Percentiles rank a stretch among this genome's conserved stretches.
Evolutionary conservation across 2,797 vertebrate genomes (phyloP).

Genomic region (Oceanodroma leucorhoa): DNA sequence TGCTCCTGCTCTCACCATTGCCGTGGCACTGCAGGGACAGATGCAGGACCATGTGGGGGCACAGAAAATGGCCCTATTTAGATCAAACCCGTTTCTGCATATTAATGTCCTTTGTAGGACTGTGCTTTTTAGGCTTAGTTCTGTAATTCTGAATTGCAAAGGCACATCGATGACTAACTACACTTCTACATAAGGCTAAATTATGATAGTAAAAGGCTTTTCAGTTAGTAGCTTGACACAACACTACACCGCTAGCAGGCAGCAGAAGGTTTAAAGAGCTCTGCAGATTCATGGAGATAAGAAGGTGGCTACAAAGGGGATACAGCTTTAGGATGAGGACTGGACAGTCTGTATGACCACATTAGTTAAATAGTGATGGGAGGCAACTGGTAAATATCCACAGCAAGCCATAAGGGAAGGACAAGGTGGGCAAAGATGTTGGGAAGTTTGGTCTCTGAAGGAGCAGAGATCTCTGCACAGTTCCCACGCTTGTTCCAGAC

Average conservation of each 20-base stretch:
- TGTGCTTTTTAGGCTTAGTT: neutral
- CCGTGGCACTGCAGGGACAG: neutral
- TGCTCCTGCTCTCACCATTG: neutral
- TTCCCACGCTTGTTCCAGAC: neutral
- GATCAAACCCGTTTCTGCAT: neutral
- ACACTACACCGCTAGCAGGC: neutral
- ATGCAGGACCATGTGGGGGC: neutral
- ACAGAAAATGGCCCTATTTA: neutral
- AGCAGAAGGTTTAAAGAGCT: conserved; percentile 6
- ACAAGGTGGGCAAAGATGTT: neutral
- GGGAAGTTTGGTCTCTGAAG: neutral
- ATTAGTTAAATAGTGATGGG: neutral
- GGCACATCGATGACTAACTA: neutral
- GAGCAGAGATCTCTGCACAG: neutral
- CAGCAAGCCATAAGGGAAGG: neutral
- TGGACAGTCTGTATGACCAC: neutral
- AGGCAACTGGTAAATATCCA: neutral
- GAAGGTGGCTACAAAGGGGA: neutral
- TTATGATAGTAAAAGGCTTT: neutral
- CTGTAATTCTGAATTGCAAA: neutral
- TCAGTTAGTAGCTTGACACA: neutral
- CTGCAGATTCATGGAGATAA: neutral
- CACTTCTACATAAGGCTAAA: neutral
- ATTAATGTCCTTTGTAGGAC: neutral
- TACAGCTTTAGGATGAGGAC: neutral